These are phyloP conservation scores for Haplochromis burtoni DNA, from an alignment of 2,113 vertebrate genomes.

Conservation along the genomic window DNA sequence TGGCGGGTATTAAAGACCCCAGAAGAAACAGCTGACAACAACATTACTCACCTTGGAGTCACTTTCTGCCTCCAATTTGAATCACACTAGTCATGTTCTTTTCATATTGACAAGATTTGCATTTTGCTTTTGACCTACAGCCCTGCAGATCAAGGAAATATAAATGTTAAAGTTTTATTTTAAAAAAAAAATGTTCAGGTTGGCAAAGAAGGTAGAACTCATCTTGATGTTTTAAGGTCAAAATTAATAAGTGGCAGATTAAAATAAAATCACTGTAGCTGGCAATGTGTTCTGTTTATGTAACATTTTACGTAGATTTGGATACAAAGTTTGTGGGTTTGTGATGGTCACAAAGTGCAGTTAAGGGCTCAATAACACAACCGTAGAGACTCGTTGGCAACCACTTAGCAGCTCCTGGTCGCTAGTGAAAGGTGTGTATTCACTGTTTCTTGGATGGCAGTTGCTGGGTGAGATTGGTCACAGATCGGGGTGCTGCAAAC, in stretches of 20 bases:
- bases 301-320: not conserved
- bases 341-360: not conserved
- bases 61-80: not conserved
- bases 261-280: not conserved
- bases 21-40: constrained; percentile 6
- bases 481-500: not conserved
- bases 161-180: not conserved
- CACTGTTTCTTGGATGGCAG: not conserved
- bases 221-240: not conserved
- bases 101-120: not conserved
- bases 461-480: not conserved
- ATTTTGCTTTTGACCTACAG: not conserved
- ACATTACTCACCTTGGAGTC: constrained; percentile 3
- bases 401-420: not conserved
- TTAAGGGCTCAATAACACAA: not conserved
- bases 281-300: not conserved
- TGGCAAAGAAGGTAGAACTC: not conserved
- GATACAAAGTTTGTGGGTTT: not conserved
- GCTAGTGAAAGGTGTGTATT: not conserved
- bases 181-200: fast-evolving
- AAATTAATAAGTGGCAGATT: not conserved
- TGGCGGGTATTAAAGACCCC: not conserved
- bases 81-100: not conserved
- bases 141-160: not conserved
- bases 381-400: not conserved